Evolutionary conservation across 35 echinoderm and acorn worm genomes (phyloP), one percentile per base, ranked within the genome.

Genomic region (Ophiothrix spiculata): DNA sequence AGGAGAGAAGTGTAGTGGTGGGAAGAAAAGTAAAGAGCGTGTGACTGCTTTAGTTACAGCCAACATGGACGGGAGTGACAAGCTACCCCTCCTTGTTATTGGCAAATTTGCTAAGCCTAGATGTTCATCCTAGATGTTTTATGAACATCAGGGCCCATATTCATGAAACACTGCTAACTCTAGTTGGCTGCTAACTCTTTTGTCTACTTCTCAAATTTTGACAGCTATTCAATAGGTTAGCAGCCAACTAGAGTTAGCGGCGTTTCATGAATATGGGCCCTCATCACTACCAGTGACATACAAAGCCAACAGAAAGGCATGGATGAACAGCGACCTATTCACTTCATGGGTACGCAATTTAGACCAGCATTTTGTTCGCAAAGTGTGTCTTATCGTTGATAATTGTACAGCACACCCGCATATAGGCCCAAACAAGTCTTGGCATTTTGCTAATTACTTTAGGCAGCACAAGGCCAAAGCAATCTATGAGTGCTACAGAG

Each of bases 11-110:
- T 80, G 54, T 25, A 54, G 1, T 56, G 87, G 78, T 21, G 77
- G 36, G 1, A 89, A 89, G 46, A 23, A 89, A 75, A 89, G 49
- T 64, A 89, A 89, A 49, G 79, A 89, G 39, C 42, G 87, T 17
- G 29, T 89, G 6, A 89, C 87, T 11, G 56, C 83, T 11, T 16
- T 89, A 36, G 35, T 89, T 4, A 16, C 35, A 6, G 87, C 87
- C 15, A 89, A 89, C 36, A 89, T 82, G 79, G 35, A 35, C 32
- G 87, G 87, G 33, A 89, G 40, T 45, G 40, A 80, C 32, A 88
- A 88, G 34, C 41, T 88, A 19, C 37, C 32, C 1, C 86, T 74
- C 28, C 49, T 88, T 56, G 77, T 88, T 25, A 88, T 88, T n/a
- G 86, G 86, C 29, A 88, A 79, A 78, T 76, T 76, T 14, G 56